Evolutionary conservation across 1,140 invertebrate species (phyloP), one percentile per base, ranked within the genome.

Genomic region (Heterodera carotae): DNA sequence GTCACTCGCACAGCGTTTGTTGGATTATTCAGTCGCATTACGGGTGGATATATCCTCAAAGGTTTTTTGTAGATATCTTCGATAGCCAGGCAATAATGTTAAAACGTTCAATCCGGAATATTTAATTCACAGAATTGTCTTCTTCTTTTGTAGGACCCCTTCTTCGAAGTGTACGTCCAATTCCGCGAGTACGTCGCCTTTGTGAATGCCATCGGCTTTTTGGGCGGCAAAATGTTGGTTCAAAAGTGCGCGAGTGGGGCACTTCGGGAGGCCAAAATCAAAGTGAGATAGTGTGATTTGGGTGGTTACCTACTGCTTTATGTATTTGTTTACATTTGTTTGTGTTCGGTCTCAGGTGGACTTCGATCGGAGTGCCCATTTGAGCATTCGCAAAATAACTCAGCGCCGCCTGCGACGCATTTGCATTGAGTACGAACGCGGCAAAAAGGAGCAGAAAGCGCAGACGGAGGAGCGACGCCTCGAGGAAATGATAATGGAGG

Each of bases 121-220:
- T n/a, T n/a, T n/a, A n/a, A n/a, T n/a, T n/a, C n/a, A n/a, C n/a
- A n/a, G n/a, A n/a, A n/a, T 73, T 72, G 10, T 18, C 25, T 29
- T 64, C 22, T 69, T 69, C 43, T n/a, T 22, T 33, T 18, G 8
- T 60, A 79, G 78, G 78, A 79, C 36, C 66, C 66, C 10, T 79
- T 79, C 69, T 79, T 79, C 62, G 78, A 79, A 36, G 78, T 74
- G 60, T 79, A 79, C 62, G 66, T 79, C 12, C 78, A 79, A 72
- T 79, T 80, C 67, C 34, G 60, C 62, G 78, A 79, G 25, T 79
- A 79, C 56, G 43, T 15, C 62, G 76, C 56, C 31, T 79, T 79
- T 48, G 43, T 68, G 15, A 71, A 64, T 12, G 78, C 79, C 18
- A 79, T 79, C 69, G 29, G 67, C 53, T 22, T 43, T 71, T 68